phyloP scores from a whole-genome alignment of 2,888 invertebrate genomes.

The Eustalomyia histrio region DNA sequence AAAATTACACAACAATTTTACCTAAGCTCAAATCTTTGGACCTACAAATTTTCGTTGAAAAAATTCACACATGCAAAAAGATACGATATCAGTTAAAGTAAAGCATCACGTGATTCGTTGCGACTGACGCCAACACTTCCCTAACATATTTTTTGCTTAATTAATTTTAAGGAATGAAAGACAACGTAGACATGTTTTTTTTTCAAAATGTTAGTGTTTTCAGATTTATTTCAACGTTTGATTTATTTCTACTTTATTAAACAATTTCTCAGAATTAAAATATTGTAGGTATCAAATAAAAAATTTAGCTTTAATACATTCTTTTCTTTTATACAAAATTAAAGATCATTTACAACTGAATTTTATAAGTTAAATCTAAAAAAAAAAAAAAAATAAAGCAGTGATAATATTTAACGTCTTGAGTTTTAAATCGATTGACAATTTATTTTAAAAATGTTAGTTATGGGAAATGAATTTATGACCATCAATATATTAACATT shows the following conservation, averaged over 20 bases:
- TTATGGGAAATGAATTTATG: neutral
- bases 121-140: no score
- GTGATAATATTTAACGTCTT: no score
- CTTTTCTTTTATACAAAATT: neutral
- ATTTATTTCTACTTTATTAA: slow-evolving; percentile 31
- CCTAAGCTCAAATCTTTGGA: no score
- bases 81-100: no score
- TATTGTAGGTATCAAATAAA: slow-evolving; percentile 15
- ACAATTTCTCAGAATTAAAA: slow-evolving; percentile 49
- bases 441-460: no score
- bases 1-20: no score
- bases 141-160: slow-evolving; percentile 10
- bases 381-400: no score
- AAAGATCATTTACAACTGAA: slow-evolving; percentile 18
- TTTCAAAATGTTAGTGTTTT: slow-evolving; percentile 39
- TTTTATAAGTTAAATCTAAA: slow-evolving; percentile 4
- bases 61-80: no score
- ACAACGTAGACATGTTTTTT: neutral
- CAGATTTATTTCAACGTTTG: slow-evolving; percentile 33
- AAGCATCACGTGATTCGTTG: no score
- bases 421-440: no score
- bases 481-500: neutral
- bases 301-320: neutral
- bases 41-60: no score
- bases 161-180: slow-evolving; percentile 38